Conservation (phyloP, 2,113 vertebrate species). For the Ceyx margarethae region DNA sequence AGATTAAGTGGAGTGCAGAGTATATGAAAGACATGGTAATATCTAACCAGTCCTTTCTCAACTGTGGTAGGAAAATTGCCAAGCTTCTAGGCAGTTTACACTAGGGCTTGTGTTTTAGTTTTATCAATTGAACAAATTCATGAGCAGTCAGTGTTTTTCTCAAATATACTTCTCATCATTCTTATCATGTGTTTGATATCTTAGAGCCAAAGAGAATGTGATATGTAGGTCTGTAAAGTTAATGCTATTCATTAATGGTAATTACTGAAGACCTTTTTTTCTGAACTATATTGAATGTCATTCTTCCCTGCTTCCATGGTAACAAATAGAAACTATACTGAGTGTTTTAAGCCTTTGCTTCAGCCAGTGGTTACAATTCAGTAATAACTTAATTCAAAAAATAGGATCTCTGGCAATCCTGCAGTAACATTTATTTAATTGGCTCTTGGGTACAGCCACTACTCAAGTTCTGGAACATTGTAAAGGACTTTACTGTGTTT, state of each 20-base stretch:
- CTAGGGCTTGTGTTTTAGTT: background rate
- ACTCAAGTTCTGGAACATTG: background rate
- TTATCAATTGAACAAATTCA: background rate
- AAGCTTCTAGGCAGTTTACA: background rate
- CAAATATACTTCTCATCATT: background rate
- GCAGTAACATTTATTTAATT: slow-evolving; percentile 7
- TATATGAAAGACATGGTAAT: background rate
- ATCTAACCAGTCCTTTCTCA: background rate
- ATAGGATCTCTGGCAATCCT: background rate
- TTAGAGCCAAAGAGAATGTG: background rate
- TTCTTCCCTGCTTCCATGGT: background rate
- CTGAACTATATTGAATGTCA: background rate
- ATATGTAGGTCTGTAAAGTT: background rate
- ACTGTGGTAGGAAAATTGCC: background rate
- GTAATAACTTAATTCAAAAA: background rate
- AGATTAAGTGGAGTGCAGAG: background rate
- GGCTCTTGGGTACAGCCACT: background rate
- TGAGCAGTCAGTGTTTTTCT: background rate
- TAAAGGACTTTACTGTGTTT: background rate
- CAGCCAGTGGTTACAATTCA: slow-evolving; percentile 24
- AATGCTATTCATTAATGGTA: background rate
- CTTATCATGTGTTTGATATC: background rate
- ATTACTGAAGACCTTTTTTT: background rate
- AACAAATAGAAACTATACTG: background rate
- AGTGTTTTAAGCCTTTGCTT: slow-evolving; percentile 27